Conservation (phyloP, 2,888 invertebrate species). For the Heteropelma amictum region DNA sequence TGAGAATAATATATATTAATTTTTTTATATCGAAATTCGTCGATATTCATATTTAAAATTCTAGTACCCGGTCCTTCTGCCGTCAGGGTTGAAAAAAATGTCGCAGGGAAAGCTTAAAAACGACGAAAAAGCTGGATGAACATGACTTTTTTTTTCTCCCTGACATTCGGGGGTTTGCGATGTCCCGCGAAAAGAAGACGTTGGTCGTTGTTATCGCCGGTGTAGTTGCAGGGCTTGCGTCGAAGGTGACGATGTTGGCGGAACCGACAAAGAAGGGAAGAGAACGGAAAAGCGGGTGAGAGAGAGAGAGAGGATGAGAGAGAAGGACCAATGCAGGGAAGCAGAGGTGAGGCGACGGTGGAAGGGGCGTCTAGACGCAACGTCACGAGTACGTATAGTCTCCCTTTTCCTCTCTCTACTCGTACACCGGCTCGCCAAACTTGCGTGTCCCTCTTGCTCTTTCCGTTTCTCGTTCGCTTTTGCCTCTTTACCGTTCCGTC, state of each 20-base stretch:
- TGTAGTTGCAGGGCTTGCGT: constrained; percentile 30
- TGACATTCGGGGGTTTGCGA: constrained; percentile 41
- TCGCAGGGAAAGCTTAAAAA: background rate
- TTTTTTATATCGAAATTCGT: too few relatives aligned
- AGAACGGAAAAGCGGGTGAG: constrained; percentile 2
- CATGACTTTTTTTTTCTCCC: background rate
- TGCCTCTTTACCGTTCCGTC: constrained; percentile 41
- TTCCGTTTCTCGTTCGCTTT: constrained; percentile 29
- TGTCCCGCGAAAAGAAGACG: constrained; percentile 36
- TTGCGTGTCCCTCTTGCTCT: constrained; percentile 16
- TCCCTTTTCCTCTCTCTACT: constrained; percentile 41
- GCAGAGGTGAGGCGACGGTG: constrained; percentile 62
- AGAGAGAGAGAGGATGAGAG: constrained; percentile 21
- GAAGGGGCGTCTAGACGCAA: constrained; percentile 77
- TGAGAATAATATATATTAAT: too few relatives aligned
- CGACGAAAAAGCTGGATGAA: background rate
- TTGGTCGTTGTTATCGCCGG: constrained; percentile 41
- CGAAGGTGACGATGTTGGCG: constrained; percentile 27
- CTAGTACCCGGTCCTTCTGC: too few relatives aligned
- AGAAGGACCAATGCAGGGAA: constrained; percentile 22
- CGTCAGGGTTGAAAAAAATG: background rate
- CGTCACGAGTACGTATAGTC: constrained; percentile 75
- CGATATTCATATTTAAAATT: too few relatives aligned
- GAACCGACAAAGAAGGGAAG: constrained; percentile 20
- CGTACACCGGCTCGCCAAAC: constrained; percentile 56